Evolutionary conservation across 2,113 vertebrate species (phyloP), one percentile per base, ranked within the genome.

Genomic region (Taxidea taxus): DNA sequence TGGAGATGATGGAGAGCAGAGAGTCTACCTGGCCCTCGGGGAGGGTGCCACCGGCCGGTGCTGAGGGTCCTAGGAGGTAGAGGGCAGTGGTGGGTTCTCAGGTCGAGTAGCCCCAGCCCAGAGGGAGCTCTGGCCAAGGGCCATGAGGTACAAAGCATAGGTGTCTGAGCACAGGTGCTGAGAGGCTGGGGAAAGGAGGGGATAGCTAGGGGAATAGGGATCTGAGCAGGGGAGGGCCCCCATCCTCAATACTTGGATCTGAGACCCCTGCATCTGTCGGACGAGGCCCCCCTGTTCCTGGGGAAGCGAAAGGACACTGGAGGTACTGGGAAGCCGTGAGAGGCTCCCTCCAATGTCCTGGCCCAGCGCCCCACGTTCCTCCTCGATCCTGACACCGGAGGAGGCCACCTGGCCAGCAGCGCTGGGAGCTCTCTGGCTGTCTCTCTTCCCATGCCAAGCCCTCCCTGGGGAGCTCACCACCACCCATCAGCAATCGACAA

Each of bases 1-100:
- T 99, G 98, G 99, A 99, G 98, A 99, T 99, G 99, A 99, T 99
- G 98, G 99, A 99, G 39, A 99, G 99, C 56, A 99, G 99, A 0
- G 99, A 99, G 98, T 99, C 99, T 98, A 99, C 99, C 98, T 99
- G 99, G 64, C 98, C 99, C 97, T 99, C 99, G 0, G 99, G 99
- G 81, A 99, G 98, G 0, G 97, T 34, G 37, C 97, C 25, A 14
- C 97, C 84, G 31, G 98, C 58, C 4, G 97, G 60, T 0, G 95
- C 74, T 0, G 97, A 31, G 64, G 97, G 97, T 87, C 98, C 99
- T 99, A 97, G 0, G 5, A 92, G 31, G 62, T 0, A 39, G 58
- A 3, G 44, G 72, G 75, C 20, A 60, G 68, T 13, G 37, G 64
- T 31, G 58, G 62, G 60, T 56, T 81, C 80, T 49, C 27, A 4